phyloP scores from a whole-genome alignment of 2,113 vertebrate species.

The Nothocercus julius region DNA sequence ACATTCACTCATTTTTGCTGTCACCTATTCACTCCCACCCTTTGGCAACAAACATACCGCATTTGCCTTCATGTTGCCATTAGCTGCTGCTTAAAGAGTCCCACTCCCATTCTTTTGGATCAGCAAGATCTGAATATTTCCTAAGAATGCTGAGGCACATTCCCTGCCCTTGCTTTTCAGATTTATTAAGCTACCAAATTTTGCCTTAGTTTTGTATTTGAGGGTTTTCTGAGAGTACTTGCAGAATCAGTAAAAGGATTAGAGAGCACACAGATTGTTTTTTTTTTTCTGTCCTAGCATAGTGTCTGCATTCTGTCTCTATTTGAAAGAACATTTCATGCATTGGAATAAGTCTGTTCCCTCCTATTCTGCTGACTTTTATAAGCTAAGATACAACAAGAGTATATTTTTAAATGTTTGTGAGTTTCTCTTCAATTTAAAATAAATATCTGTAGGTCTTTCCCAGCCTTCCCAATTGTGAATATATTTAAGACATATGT shows the following conservation, averaged over 20 bases:
- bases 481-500: neutral
- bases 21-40: slow-evolving; percentile 32
- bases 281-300: neutral
- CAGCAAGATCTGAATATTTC: neutral
- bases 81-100: neutral
- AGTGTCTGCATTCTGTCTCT: neutral
- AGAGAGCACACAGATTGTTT: neutral
- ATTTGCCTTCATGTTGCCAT: slow-evolving; percentile 24
- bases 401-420: slow-evolving; percentile 16
- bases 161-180: neutral
- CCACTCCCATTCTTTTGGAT: neutral
- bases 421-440: neutral
- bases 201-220: neutral
- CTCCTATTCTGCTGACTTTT: neutral
- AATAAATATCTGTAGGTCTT: neutral
- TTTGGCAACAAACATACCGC: slow-evolving; percentile 33
- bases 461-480: slow-evolving; percentile 15
- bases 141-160: neutral
- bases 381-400: neutral
- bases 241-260: neutral
- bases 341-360: neutral
- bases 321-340: neutral
- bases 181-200: neutral
- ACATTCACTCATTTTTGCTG: slow-evolving; percentile 25
- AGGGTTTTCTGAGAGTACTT: neutral